phyloP scores from a whole-genome alignment of 2,888 invertebrate genomes.

The Morpho deidamia region DNA sequence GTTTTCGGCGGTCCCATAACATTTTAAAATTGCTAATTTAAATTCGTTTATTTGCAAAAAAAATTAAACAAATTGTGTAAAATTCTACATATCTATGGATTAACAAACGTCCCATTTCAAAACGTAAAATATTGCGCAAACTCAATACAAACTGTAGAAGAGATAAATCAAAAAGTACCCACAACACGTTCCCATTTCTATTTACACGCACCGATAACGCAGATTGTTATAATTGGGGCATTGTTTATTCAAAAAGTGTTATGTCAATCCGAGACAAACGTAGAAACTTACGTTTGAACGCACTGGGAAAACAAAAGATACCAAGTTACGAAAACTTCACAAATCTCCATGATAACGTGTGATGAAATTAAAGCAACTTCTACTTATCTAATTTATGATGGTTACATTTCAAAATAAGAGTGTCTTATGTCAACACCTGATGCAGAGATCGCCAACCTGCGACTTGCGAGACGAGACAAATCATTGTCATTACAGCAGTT shows the following conservation, averaged over 20 bases:
- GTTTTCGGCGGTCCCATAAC: too few species aligned
- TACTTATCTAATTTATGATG: constrained; percentile 6
- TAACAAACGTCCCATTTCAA: neutral
- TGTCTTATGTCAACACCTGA: too few species aligned
- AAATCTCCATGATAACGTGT: constrained; percentile 10
- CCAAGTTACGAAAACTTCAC: constrained; percentile 14
- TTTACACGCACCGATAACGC: constrained; percentile 14
- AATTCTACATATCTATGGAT: too few species aligned
- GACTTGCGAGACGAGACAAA: too few species aligned
- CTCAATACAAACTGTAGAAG: neutral
- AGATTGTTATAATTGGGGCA: constrained; percentile 18
- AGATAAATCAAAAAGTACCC: constrained; percentile 7
- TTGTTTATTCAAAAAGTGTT: constrained; percentile 12
- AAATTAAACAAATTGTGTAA: too few species aligned
- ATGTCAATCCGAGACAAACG: constrained; percentile 11
- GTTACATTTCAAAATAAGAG: neutral
- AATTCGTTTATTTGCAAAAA: too few species aligned
- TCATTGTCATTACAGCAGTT: too few species aligned
- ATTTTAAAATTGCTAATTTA: too few species aligned
- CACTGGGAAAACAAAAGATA: constrained; percentile 7
- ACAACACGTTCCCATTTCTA: constrained; percentile 13
- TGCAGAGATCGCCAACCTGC: too few species aligned
- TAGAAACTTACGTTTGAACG: constrained; percentile 2
- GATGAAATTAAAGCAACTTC: constrained; percentile 5
- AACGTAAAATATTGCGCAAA: constrained; percentile 1